A percentile compares a stretch with the other conserved stretches of the same genome.
phyloP scores from a whole-genome alignment of 2,888 invertebrate species.

The Congeria kusceri region DNA sequence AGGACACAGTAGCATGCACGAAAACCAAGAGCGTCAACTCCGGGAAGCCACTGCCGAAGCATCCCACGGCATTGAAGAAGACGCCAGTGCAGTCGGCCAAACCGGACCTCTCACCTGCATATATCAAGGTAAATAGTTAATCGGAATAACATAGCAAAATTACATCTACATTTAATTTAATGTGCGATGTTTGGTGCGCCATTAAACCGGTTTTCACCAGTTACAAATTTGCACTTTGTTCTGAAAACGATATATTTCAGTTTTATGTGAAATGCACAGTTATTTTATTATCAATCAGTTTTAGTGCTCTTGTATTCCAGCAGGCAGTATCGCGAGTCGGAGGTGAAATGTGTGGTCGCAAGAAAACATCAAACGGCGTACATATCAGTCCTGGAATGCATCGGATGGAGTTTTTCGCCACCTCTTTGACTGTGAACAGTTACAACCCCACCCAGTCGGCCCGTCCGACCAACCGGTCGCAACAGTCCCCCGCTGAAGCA shows the following conservation, averaged over 20 bases:
- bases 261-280: no score
- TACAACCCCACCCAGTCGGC: conserved; percentile 43
- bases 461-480: background rate
- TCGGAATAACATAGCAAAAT: no score
- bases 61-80: conserved; percentile 36
- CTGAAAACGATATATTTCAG: no score
- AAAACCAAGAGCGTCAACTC: conserved; percentile 18
- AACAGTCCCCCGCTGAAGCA: background rate
- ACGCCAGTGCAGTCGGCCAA: background rate
- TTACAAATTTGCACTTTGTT: no score
- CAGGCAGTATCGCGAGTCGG: no score
- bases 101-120: conserved; percentile 9
- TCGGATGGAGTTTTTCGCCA: conserved; percentile 47
- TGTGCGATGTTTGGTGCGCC: no score
- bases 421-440: conserved; percentile 49
- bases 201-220: no score
- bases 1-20: background rate
- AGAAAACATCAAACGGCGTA: background rate
- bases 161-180: no score
- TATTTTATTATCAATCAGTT: no score
- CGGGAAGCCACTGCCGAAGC: conserved; percentile 31
- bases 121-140: conserved; percentile 13
- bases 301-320: no score
- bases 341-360: no score
- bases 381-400: conserved; percentile 8